Conservation (phyloP, 1,140 invertebrate genomes). For the Parasteatoda tepidariorum region DNA sequence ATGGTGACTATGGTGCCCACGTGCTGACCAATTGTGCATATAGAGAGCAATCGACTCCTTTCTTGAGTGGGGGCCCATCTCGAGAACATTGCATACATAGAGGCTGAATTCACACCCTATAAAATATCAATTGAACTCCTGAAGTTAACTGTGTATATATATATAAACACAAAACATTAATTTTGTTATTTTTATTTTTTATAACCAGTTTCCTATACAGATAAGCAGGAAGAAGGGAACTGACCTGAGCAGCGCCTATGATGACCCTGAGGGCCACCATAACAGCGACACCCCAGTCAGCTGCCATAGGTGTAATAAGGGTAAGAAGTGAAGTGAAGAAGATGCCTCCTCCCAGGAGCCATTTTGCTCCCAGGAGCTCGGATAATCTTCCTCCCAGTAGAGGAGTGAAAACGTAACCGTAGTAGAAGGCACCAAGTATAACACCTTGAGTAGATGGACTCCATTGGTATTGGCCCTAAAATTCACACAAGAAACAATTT, state of each 20-base stretch:
- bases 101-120: conserved; percentile 59
- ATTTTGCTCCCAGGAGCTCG: conserved; percentile 83
- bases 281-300: conserved; percentile 42
- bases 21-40: conserved; percentile 60
- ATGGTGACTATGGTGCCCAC: conserved; percentile 62
- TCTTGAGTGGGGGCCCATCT: conserved; percentile 61
- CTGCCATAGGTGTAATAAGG: conserved; percentile 57
- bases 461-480: conserved; percentile 60
- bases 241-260: conserved; percentile 55
- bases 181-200: too few species aligned
- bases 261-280: conserved; percentile 60
- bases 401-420: conserved; percentile 86
- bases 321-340: conserved; percentile 61
- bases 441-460: conserved; percentile 67
- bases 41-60: conserved; percentile 60
- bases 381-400: conserved; percentile 83
- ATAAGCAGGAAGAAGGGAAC: too few species aligned
- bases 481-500: too few species aligned
- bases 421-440: conserved; percentile 87
- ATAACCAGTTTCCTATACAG: too few species aligned
- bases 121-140: background rate
- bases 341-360: conserved; percentile 76
- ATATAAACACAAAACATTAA: too few species aligned
- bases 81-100: conserved; percentile 61
- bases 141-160: too few species aligned